Evolutionary conservation across 2,888 invertebrate species (phyloP), one percentile per base, ranked within the genome.

Genomic region (Eupithecia abbreviata): DNA sequence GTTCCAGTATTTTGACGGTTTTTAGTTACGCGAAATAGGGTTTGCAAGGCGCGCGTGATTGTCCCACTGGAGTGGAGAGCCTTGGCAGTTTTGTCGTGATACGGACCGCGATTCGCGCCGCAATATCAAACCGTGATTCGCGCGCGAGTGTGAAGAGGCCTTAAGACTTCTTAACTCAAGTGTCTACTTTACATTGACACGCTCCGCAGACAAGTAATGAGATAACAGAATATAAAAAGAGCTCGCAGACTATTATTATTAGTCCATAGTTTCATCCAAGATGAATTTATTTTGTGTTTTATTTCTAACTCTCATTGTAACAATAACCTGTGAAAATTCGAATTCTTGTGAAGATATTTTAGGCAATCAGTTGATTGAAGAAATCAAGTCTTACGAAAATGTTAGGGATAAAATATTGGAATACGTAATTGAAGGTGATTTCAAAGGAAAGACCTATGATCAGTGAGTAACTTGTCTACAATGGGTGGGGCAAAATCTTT

Each of bases 361-460:
- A 68, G 89, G 96, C 1, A 80, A 90, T 13, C 86, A 91, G 18
- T 86, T 97, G 74, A 88, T 94, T 55, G 85, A 93, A 45, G 97
- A 97, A 90, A 97, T 97, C 82, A 90, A 93, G 62, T 91, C 95
- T 42, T 96, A 97, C 84, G 88, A 93, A 84, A 85, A 89, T 69
- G 86, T 94, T 13, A 95, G 94, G 42, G 88, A 96, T 75, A 85
- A 88, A 80, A 96, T 97, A 83, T 86, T 96, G 55, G 85, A 92
- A 78, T 93, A 94, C 80, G 93, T 96, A 45, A 82, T 92, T 10
- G 87, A 92, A 77, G 96, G 96, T 5, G 90, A 93, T 6, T 96
- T 95, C 81, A 95, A 95, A 86, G 95, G 95, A 12, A 92, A 91
- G 86, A 96, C 96, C 0, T 96, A 95, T 88, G 86, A 95, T 47